Evolutionary conservation across 2,797 vertebrate genomes (phyloP).

Genomic region (Hemitrygon akajei): DNA sequence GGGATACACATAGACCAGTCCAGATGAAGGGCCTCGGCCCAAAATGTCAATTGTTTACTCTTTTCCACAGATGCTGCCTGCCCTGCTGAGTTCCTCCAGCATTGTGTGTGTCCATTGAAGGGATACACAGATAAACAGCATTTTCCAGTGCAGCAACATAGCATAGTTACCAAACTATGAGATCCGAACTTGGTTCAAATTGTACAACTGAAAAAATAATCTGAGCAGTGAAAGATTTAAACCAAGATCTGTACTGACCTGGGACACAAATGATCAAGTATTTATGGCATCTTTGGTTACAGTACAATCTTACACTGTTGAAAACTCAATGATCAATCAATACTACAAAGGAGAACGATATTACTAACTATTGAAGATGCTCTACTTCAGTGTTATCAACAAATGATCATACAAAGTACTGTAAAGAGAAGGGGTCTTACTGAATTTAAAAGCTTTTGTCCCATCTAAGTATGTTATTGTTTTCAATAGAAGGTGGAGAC

Average conservation of each 20-base stretch:
- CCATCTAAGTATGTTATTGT: background rate
- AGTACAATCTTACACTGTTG: too few relatives aligned
- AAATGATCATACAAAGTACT: background rate
- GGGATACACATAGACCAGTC: too few relatives aligned
- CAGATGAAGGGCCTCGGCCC: too few relatives aligned
- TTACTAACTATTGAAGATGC: background rate
- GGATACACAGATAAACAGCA: background rate
- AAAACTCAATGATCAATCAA: background rate
- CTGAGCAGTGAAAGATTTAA: background rate
- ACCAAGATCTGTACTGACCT: background rate
- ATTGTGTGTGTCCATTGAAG: too few relatives aligned
- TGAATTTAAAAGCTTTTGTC: background rate
- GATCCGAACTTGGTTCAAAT: background rate
- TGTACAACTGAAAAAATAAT: background rate
- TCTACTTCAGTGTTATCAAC: background rate
- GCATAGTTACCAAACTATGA: background rate
- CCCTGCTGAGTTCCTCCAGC: too few relatives aligned
- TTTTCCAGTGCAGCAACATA: background rate
- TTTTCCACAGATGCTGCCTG: too few relatives aligned
- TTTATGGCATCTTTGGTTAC: too few relatives aligned
- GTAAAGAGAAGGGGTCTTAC: background rate
- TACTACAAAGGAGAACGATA: background rate
- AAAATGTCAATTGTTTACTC: too few relatives aligned
- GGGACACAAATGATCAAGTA: background rate
- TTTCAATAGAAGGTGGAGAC: background rate